Conservation (phyloP, 2,888 invertebrate species). For the Subacronicta megacephala region DNA sequence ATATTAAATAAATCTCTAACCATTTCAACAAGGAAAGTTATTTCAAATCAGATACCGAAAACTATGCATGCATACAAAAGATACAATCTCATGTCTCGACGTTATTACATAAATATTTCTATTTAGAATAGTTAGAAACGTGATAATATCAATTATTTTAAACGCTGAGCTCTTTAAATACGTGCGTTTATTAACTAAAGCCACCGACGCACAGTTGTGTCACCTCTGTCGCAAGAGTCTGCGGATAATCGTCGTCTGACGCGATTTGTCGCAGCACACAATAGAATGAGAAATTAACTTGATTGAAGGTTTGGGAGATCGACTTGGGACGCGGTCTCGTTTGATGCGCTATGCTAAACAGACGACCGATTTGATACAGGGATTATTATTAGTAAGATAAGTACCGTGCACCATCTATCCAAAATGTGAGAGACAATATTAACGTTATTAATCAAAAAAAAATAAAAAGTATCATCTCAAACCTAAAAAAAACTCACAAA, state of each 20-base stretch:
- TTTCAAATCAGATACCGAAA: slow-evolving; percentile 34
- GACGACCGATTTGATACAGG: too few species aligned
- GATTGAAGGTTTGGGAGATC: slow-evolving; percentile 31
- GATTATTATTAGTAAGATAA: too few species aligned
- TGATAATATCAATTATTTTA: slow-evolving; percentile 45
- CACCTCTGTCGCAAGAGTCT: slow-evolving; percentile 22
- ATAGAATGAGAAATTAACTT: slow-evolving; percentile 29
- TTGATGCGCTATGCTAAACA: slow-evolving; percentile 14
- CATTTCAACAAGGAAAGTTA: slow-evolving; percentile 21
- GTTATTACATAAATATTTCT: slow-evolving; percentile 19
- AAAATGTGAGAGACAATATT: too few species aligned
- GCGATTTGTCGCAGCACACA: slow-evolving; percentile 40
- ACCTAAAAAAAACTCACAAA: too few species aligned
- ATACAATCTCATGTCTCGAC: slow-evolving; percentile 32
- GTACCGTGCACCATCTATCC: too few species aligned
- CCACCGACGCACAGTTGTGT: slow-evolving; percentile 28
- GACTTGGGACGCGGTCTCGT: background rate
- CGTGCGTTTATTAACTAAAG: slow-evolving; percentile 34
- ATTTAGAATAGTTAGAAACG: slow-evolving; percentile 46
- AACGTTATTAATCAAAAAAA: too few species aligned
- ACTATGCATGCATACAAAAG: slow-evolving; percentile 24
- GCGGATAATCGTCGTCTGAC: slow-evolving; percentile 32
- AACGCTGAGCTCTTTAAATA: slow-evolving; percentile 21
- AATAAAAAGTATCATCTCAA: too few species aligned
- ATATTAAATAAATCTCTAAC: background rate